These are phyloP conservation scores for Drosophila basisetae DNA, from an alignment of 2,888 invertebrate species.

Conservation along the genomic window DNA sequence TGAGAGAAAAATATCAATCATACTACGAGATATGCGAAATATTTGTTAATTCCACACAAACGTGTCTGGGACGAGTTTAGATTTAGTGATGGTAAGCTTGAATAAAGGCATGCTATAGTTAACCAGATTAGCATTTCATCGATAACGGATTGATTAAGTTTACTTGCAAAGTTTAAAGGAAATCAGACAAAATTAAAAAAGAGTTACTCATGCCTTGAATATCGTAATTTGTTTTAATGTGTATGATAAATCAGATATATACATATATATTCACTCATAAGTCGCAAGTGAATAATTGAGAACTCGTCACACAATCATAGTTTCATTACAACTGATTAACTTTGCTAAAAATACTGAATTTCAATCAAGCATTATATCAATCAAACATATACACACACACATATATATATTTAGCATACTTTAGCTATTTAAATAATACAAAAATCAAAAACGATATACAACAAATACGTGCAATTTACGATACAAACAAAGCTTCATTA, in stretches of 20 bases:
- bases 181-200: not conserved
- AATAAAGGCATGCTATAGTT: conserved; percentile 14
- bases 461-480: conserved; percentile 54
- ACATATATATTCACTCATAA: conserved; percentile 7
- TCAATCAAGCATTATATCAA: conserved; percentile 28
- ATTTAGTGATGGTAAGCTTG: conserved; percentile 21
- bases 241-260: not conserved
- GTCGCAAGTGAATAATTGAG: conserved; percentile 13
- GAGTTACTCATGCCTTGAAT: conserved; percentile 4
- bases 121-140: conserved; percentile 9
- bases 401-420: conserved; percentile 24
- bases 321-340: conserved; percentile 24
- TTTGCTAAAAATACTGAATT: conserved; percentile 18
- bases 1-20: conserved; percentile 19
- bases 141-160: conserved; percentile 5
- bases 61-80: conserved; percentile 41
- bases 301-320: conserved; percentile 9
- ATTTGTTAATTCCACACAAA: conserved; percentile 57
- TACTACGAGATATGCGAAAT: conserved; percentile 57
- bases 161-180: not conserved
- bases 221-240: conserved; percentile 22
- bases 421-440: conserved; percentile 41
- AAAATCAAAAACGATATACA: conserved; percentile 22
- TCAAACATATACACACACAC: conserved; percentile 21
- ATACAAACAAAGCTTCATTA: conserved; percentile 78